These are phyloP conservation scores for Ptychodera flava DNA, from an alignment of 35 echinoderm and acorn worm species.

Conservation along the genomic window DNA sequence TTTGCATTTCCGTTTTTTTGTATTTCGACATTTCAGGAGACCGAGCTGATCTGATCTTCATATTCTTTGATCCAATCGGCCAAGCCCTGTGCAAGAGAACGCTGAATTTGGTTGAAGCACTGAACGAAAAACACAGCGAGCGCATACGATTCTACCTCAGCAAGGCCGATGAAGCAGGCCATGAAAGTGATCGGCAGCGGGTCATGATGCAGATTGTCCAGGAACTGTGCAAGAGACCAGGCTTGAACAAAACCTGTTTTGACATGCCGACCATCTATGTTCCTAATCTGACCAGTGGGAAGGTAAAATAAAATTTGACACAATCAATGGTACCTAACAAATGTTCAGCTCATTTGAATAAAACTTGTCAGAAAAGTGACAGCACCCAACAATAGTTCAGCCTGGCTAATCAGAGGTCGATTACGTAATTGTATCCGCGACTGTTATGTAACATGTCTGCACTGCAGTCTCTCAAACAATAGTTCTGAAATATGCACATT, in stretches of 20 bases:
- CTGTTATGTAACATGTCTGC: too few species aligned
- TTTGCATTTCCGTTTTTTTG: too few species aligned
- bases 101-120: slow-evolving; percentile 86
- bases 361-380: too few species aligned
- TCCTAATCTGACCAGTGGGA: slow-evolving; percentile 36
- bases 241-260: slow-evolving; percentile 88
- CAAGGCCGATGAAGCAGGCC: slow-evolving; percentile 95
- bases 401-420: too few species aligned
- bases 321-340: too few species aligned
- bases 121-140: slow-evolving; percentile 92
- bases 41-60: slow-evolving; percentile 90
- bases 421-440: too few species aligned
- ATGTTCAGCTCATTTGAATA: too few species aligned
- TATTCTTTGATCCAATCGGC: slow-evolving; percentile 99
- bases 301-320: too few species aligned
- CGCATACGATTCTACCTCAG: slow-evolving; percentile 95
- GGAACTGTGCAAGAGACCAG: slow-evolving; percentile 93
- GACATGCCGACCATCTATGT: slow-evolving; percentile 99
- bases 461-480: too few species aligned
- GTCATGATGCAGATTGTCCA: slow-evolving; percentile 99
- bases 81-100: slow-evolving; percentile 96
- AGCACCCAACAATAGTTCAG: too few species aligned
- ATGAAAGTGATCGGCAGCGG: slow-evolving; percentile 92
- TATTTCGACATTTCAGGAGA: too few species aligned
- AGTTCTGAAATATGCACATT: too few species aligned